Evolutionary conservation across 2,797 vertebrate genomes (phyloP).

Genomic region (Chloroceryle inda): DNA sequence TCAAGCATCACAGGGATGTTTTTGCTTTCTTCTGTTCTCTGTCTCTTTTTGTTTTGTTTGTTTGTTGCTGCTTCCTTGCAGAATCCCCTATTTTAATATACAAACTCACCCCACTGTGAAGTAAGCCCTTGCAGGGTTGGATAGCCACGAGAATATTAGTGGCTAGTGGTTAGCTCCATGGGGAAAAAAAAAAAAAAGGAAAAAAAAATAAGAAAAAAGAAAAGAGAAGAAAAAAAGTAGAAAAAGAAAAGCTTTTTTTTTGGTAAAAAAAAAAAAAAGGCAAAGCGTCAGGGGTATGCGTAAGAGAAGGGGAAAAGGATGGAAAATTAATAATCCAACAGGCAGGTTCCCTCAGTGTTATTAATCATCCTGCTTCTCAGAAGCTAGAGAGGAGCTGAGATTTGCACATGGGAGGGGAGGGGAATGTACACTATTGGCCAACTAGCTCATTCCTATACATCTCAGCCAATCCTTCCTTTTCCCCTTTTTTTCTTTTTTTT

Average conservation of each 20-base stretch:
- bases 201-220: not conserved
- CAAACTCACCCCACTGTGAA: slow-evolving; percentile 87
- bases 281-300: slow-evolving; percentile 77
- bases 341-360: slow-evolving; percentile 87
- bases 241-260: slow-evolving; percentile 4
- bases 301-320: slow-evolving; percentile 79
- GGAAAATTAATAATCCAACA: slow-evolving; percentile 91
- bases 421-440: slow-evolving; percentile 81
- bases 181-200: not conserved
- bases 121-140: slow-evolving; percentile 80
- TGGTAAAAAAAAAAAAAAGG: slow-evolving; percentile 36
- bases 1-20: slow-evolving; percentile 66
- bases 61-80: slow-evolving; percentile 38
- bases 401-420: slow-evolving; percentile 84
- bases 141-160: slow-evolving; percentile 77
- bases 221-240: not conserved
- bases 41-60: too few species aligned
- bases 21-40: not conserved
- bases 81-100: slow-evolving; percentile 77
- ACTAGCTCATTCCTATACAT: slow-evolving; percentile 82
- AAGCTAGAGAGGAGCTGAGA: slow-evolving; percentile 81
- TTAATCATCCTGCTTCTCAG: slow-evolving; percentile 87
- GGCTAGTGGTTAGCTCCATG: slow-evolving; percentile 83
- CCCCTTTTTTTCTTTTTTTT: not conserved
- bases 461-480: slow-evolving; percentile 83